Percentiles rank a stretch among this genome's conserved stretches.
Conservation (phyloP, 1,140 invertebrate species). For the Coboldia fuscipes region DNA sequence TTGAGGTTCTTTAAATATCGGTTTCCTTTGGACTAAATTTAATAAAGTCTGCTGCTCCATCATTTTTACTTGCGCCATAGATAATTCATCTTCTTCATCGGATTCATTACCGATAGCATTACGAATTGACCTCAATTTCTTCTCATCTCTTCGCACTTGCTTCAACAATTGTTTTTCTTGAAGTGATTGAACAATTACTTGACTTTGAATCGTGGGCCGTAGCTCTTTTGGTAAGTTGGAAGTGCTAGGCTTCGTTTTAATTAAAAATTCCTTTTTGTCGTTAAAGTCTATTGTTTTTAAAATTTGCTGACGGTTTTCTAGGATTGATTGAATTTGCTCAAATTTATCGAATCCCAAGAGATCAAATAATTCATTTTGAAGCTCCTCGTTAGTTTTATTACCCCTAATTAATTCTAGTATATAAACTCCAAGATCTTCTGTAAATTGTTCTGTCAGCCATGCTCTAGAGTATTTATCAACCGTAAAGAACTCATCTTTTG, state of each 20-base stretch:
- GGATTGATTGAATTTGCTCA: conserved; percentile 57
- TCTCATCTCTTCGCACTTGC: conserved; percentile 72
- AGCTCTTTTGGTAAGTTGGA: conserved; percentile 6
- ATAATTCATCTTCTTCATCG: conserved; percentile 26
- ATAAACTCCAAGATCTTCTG: conserved; percentile 33
- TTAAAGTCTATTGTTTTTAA: conserved; percentile 22
- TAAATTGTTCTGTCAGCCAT: conserved; percentile 31
- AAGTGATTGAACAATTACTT: conserved; percentile 60
- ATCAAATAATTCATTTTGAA: conserved; percentile 77
- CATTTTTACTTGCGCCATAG: conserved; percentile 20
- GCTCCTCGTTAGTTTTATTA: conserved; percentile 39
- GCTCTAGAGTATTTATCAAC: conserved; percentile 5
- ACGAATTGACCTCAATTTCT: conserved; percentile 41
- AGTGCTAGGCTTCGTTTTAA: conserved; percentile 9
- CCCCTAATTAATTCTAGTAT: conserved; percentile 38
- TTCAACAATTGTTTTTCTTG: conserved; percentile 64
- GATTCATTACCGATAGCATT: conserved; percentile 20
- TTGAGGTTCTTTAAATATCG: conserved; percentile 17
- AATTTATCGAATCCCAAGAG: conserved; percentile 71
- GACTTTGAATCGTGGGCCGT: conserved; percentile 12
- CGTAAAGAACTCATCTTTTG: no score
- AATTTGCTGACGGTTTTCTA: conserved; percentile 44
- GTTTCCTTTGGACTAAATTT: conserved; percentile 17
- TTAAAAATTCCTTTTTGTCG: conserved; percentile 10
- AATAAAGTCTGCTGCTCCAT: conserved; percentile 24